Evolutionary conservation across 1,140 invertebrate genomes (phyloP).

Genomic region (Zaprionus kolodkinae): DNA sequence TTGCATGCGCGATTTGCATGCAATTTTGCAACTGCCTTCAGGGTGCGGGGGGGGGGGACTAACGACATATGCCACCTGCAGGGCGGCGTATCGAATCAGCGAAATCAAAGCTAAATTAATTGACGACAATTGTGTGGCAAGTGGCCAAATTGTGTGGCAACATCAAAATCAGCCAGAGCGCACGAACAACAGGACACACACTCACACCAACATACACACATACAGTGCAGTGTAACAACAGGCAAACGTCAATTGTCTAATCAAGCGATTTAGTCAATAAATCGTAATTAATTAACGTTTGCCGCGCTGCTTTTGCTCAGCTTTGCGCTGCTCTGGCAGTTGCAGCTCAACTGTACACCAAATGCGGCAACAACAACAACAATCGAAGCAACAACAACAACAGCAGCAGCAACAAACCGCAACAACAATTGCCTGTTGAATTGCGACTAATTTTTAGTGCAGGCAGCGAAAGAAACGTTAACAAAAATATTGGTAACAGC

Average conservation of each 20-base stretch:
- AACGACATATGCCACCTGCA: constrained; percentile 74
- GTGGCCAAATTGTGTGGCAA: constrained; percentile 71
- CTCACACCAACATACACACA: constrained; percentile 13
- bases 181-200: constrained; percentile 50
- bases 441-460: constrained; percentile 77
- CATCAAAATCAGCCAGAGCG: constrained; percentile 50
- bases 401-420: constrained; percentile 12
- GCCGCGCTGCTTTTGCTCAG: constrained; percentile 11
- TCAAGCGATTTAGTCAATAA: constrained; percentile 83
- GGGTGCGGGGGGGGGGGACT: constrained; percentile 31
- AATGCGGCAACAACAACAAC: constrained; percentile 20
- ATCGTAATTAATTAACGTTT: constrained; percentile 82
- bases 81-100: constrained; percentile 73
- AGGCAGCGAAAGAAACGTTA: constrained; percentile 41
- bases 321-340: constrained; percentile 18
- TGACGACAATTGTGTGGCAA: constrained; percentile 79
- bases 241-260: constrained; percentile 81
- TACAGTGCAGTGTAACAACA: constrained; percentile 39
- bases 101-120: constrained; percentile 80
- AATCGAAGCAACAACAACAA: constrained; percentile 39
- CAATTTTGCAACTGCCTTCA: constrained; percentile 22
- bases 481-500: constrained; percentile 77
- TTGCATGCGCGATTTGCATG: constrained; percentile 49
- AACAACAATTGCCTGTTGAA: constrained; percentile 67
- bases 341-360: constrained; percentile 11